These are phyloP conservation scores for Drosophila testacea DNA, from an alignment of 2,888 invertebrate species.

Conservation along the genomic window DNA sequence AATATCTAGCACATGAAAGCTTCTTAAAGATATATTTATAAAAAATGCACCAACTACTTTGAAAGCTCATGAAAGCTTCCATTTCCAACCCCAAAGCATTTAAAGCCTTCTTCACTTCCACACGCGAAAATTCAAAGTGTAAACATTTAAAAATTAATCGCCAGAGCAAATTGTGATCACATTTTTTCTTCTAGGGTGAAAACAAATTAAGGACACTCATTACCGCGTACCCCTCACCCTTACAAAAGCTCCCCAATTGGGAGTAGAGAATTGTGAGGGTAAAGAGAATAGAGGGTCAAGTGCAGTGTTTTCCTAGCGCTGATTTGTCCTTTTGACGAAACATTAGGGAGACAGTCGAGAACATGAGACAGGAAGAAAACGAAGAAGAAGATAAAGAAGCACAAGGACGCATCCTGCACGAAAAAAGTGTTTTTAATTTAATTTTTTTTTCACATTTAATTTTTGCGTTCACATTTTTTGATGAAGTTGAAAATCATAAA, in stretches of 20 bases:
- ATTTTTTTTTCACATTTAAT: conserved; percentile 72
- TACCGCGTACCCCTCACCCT: conserved; percentile 4
- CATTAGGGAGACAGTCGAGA: conserved; percentile 64
- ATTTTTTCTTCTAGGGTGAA: conserved; percentile 21
- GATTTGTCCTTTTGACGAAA: conserved; percentile 71
- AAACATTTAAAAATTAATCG: conserved; percentile 55
- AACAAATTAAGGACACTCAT: conserved; percentile 48
- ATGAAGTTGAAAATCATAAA: conserved; percentile 76
- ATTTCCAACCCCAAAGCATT: background rate
- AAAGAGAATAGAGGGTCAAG: conserved; percentile 42
- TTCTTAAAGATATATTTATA: background rate
- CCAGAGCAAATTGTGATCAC: conserved; percentile 52
- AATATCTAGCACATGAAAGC: background rate
- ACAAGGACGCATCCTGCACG: conserved; percentile 46
- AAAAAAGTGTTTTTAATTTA: conserved; percentile 78
- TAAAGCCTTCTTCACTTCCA: background rate
- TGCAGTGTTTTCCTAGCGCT: conserved; percentile 33
- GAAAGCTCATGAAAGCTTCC: conserved; percentile 11
- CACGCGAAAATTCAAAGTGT: conserved; percentile 3
- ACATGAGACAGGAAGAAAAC: conserved; percentile 36
- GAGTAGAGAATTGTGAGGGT: background rate
- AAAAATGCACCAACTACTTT: background rate
- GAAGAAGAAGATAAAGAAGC: conserved; percentile 19
- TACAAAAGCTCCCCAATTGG: background rate
- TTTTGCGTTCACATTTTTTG: conserved; percentile 71